These are phyloP conservation scores for Sphaerophoria rueppellii DNA, from an alignment of 2,888 invertebrate genomes.

Conservation along the genomic window DNA sequence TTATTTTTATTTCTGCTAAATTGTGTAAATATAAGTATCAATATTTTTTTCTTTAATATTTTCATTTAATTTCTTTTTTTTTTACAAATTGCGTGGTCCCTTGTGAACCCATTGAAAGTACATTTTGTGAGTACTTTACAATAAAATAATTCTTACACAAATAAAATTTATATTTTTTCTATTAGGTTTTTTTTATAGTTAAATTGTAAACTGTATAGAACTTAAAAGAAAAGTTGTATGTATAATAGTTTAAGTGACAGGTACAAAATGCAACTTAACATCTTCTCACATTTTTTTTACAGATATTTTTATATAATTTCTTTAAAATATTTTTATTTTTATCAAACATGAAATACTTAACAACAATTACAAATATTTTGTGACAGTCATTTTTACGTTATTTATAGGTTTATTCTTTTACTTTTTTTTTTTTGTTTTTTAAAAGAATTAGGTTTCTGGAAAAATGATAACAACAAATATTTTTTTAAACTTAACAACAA, in stretches of 20 bases:
- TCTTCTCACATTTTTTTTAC: slow-evolving; percentile 56
- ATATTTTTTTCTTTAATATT: slow-evolving; percentile 35
- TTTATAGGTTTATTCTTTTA: not conserved
- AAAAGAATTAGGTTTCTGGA: no score
- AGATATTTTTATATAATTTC: slow-evolving; percentile 31
- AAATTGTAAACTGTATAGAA: slow-evolving; percentile 54
- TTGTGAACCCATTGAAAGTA: slow-evolving; percentile 66
- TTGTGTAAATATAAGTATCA: slow-evolving; percentile 68
- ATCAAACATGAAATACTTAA: slow-evolving; percentile 17
- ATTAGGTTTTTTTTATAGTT: slow-evolving; percentile 17
- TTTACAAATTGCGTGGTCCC: slow-evolving; percentile 70
- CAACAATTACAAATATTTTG: slow-evolving; percentile 56
- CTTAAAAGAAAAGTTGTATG: slow-evolving; percentile 53
- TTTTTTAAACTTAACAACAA: no score
- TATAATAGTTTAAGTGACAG: slow-evolving; percentile 66
- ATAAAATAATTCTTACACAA: slow-evolving; percentile 31
- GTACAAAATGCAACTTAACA: slow-evolving; percentile 74
- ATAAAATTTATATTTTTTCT: slow-evolving; percentile 28
- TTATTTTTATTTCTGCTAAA: slow-evolving; percentile 34
- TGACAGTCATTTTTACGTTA: slow-evolving; percentile 38
- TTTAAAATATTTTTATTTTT: slow-evolving; percentile 11
- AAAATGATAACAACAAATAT: no score
- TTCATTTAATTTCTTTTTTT: slow-evolving; percentile 15
- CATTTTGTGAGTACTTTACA: slow-evolving; percentile 33
- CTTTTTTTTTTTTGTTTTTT: not conserved